phyloP scores from a whole-genome alignment of 2,888 invertebrate species.

The Melinaea menophilus region DNA sequence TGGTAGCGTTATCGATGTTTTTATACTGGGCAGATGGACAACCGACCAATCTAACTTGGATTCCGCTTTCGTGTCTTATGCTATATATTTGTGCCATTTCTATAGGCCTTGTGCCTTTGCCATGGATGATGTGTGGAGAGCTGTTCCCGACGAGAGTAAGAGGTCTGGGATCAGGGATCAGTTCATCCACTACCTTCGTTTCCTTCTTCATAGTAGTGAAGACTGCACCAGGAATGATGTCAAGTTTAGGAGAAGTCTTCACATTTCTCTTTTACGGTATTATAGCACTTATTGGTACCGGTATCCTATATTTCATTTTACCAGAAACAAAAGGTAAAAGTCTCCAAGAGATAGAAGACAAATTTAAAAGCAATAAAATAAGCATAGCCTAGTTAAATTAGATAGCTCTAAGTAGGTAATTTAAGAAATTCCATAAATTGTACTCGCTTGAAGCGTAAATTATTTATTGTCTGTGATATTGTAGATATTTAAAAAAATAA shows the following conservation, averaged over 20 bases:
- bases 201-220: conserved; percentile 83
- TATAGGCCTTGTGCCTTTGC: conserved; percentile 81
- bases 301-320: conserved; percentile 77
- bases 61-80: conserved; percentile 73
- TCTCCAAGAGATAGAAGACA: conserved; percentile 82
- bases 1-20: conserved; percentile 76
- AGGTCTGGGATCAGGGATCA: conserved; percentile 82
- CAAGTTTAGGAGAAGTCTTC: conserved; percentile 74
- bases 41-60: conserved; percentile 65
- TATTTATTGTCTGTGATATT: conserved; percentile 64
- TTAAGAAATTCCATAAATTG: conserved; percentile 28
- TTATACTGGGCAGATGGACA: conserved; percentile 53
- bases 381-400: conserved; percentile 44
- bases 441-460: conserved; percentile 48
- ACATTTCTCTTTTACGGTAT: conserved; percentile 81
- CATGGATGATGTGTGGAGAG: conserved; percentile 87
- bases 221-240: conserved; percentile 80
- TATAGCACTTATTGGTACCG: conserved; percentile 77
- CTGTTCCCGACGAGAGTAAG: conserved; percentile 80
- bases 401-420: conserved; percentile 9
- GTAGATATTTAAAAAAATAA: conserved; percentile 46
- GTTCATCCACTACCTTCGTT: conserved; percentile 80
- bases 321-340: conserved; percentile 85
- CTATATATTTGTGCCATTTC: conserved; percentile 79
- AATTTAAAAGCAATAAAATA: conserved; percentile 60